A percentile compares a stretch with the other conserved stretches of the same genome.
Conservation (phyloP, 1,140 invertebrate genomes). For the Coenobita brevimanus region DNA sequence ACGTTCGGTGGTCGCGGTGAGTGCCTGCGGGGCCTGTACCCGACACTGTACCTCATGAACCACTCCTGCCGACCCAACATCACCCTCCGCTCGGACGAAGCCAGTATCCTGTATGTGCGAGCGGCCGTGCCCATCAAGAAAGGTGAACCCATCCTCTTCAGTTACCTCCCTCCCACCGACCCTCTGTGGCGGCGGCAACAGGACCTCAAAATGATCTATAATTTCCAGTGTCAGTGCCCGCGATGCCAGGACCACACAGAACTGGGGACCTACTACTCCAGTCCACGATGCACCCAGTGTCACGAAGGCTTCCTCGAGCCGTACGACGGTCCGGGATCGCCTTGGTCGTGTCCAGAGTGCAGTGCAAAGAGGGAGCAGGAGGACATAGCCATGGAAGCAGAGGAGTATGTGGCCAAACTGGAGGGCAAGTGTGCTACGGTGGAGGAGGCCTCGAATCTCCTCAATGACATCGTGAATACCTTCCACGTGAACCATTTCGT, state of each 20-base stretch:
- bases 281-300: slow-evolving; percentile 47
- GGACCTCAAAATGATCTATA: slow-evolving; percentile 39
- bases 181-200: slow-evolving; percentile 47
- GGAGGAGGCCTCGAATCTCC: not conserved
- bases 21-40: slow-evolving; percentile 30
- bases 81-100: slow-evolving; percentile 28
- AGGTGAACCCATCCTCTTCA: slow-evolving; percentile 42
- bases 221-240: slow-evolving; percentile 41
- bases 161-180: slow-evolving; percentile 40
- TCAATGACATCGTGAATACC: not conserved
- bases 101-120: slow-evolving; percentile 15
- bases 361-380: not conserved
- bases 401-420: slow-evolving; percentile 1
- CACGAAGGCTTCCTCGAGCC: slow-evolving; percentile 34
- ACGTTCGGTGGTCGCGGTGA: slow-evolving; percentile 17
- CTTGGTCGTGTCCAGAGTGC: slow-evolving; percentile 47
- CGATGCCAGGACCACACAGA: slow-evolving; percentile 57
- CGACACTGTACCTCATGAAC: slow-evolving; percentile 40
- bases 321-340: not conserved
- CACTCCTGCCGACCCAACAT: slow-evolving; percentile 48
- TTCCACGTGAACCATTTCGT: slow-evolving; percentile 47
- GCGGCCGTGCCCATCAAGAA: slow-evolving; percentile 48
- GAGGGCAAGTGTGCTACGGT: not conserved
- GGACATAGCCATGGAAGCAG: slow-evolving; percentile 27
- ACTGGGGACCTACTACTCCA: slow-evolving; percentile 51